These are phyloP conservation scores for Corythornis leucogaster DNA, from an alignment of 2,797 vertebrate species.

Conservation along the genomic window DNA sequence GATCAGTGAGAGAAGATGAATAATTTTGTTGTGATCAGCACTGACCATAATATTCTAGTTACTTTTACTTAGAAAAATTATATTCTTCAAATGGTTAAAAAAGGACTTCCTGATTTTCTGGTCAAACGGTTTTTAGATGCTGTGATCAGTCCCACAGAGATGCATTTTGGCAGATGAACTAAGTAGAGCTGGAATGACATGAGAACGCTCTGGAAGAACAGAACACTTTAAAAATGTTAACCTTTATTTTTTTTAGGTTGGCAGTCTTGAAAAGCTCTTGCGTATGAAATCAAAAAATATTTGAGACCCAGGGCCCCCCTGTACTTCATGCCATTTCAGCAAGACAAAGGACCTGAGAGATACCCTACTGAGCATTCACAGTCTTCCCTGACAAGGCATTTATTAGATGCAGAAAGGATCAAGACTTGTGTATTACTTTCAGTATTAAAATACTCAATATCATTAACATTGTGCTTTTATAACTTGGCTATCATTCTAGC, in stretches of 20 bases:
- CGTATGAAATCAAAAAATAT: neutral
- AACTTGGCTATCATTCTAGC: neutral
- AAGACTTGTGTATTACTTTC: neutral
- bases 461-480: neutral
- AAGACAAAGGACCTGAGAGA: neutral
- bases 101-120: neutral
- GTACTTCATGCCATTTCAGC: neutral
- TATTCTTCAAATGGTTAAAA: neutral
- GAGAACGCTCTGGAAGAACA: neutral
- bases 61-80: neutral
- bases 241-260: neutral
- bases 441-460: neutral
- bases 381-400: neutral
- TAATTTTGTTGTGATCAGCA: neutral
- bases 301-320: neutral
- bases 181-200: neutral
- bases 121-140: neutral
- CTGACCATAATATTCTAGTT: neutral
- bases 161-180: conserved; percentile 11
- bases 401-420: neutral
- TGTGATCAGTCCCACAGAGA: neutral
- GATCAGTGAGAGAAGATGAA: neutral
- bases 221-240: neutral
- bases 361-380: neutral
- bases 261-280: neutral